phyloP scores from a whole-genome alignment of 2,888 invertebrate genomes.

The Drosophila heteroneura region DNA sequence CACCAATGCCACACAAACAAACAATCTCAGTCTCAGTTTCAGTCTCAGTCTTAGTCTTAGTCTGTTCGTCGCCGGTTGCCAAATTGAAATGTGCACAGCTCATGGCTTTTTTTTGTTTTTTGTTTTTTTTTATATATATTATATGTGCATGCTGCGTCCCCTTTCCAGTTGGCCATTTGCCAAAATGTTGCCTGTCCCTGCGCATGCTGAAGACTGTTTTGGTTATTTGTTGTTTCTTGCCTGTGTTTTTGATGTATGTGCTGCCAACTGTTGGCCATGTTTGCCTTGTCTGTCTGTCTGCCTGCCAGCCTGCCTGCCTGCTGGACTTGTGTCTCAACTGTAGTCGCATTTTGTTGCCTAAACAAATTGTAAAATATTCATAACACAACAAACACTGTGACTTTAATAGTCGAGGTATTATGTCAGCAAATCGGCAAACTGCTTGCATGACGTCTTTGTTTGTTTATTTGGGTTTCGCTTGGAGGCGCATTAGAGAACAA shows the following conservation, averaged over 20 bases:
- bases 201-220: slow-evolving; percentile 28
- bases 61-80: slow-evolving; percentile 26
- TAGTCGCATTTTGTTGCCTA: slow-evolving; percentile 25
- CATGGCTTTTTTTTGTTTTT: slow-evolving; percentile 24
- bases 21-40: slow-evolving; percentile 4
- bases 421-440: slow-evolving; percentile 23
- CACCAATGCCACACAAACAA: not conserved
- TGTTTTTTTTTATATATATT: slow-evolving; percentile 21
- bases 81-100: slow-evolving; percentile 75
- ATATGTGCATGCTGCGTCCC: not conserved
- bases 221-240: slow-evolving; percentile 5
- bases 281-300: not conserved
- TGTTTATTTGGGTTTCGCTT: not conserved
- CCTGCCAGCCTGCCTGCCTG: not conserved
- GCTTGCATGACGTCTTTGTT: slow-evolving; percentile 2
- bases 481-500: not conserved
- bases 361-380: slow-evolving; percentile 52
- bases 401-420: slow-evolving; percentile 43
- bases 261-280: slow-evolving; percentile 53
- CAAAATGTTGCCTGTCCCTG: slow-evolving; percentile 44
- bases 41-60: not conserved
- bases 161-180: slow-evolving; percentile 59
- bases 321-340: slow-evolving; percentile 21
- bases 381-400: slow-evolving; percentile 18
- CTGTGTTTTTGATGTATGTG: slow-evolving; percentile 38